These are phyloP conservation scores for Odocoileus virginianus DNA, from an alignment of 2,113 vertebrate genomes.

Conservation along the genomic window DNA sequence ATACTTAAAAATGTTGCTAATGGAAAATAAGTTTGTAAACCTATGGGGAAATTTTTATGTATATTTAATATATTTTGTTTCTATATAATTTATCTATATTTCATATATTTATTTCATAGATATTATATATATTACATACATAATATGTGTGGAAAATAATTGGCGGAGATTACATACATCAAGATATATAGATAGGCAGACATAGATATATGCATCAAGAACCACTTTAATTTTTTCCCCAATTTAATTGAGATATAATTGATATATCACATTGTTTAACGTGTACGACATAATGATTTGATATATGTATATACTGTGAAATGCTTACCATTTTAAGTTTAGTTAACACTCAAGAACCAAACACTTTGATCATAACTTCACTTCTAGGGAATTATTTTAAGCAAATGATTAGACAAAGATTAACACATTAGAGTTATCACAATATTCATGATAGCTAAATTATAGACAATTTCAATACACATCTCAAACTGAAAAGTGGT, in stretches of 20 bases:
- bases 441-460: not conserved
- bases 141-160: not conserved
- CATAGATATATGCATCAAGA: not conserved
- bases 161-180: not conserved
- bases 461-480: not conserved
- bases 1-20: not conserved
- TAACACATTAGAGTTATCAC: not conserved
- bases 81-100: not conserved
- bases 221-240: not conserved
- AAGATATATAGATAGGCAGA: not conserved
- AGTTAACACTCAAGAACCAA: not conserved
- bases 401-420: not conserved
- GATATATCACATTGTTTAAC: not conserved
- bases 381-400: slow-evolving; percentile 6
- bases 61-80: not conserved
- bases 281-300: not conserved
- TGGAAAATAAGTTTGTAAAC: not conserved
- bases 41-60: not conserved
- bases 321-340: not conserved
- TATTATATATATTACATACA: not conserved
- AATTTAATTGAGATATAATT: not conserved
- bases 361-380: not conserved
- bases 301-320: not conserved
- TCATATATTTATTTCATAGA: not conserved
- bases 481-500: not conserved